A percentile compares a stretch with the other conserved stretches of the same genome.
Conservation (phyloP, 2,888 invertebrate species). For the Ichneumoninae sp. region DNA sequence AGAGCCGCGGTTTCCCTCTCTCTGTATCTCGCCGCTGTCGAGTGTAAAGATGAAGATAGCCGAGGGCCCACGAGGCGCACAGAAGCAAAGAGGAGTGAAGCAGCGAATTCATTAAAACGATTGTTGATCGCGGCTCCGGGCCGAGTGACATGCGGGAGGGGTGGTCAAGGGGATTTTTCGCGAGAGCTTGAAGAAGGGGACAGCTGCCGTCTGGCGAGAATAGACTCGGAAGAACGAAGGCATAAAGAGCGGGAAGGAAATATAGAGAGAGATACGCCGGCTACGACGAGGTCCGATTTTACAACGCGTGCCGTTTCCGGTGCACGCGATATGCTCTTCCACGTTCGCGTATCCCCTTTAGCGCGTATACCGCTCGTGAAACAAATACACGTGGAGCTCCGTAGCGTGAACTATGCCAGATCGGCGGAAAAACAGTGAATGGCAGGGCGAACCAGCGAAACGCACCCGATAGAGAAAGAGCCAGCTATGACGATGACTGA, state of each 20-base stretch:
- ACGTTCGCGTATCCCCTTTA: constrained; percentile 50
- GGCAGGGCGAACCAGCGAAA: constrained; percentile 30
- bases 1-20: constrained; percentile 32
- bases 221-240: constrained; percentile 47
- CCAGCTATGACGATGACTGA: not conserved
- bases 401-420: constrained; percentile 19
- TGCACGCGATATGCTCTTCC: constrained; percentile 75
- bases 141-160: constrained; percentile 75
- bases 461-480: not conserved
- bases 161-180: constrained; percentile 53
- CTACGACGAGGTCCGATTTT: constrained; percentile 70
- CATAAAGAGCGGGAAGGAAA: constrained; percentile 23
- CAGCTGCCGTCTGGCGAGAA: constrained; percentile 34
- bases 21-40: constrained; percentile 57
- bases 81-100: constrained; percentile 26
- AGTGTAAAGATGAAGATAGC: constrained; percentile 77
- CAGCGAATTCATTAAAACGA: constrained; percentile 77
- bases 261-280: constrained; percentile 46
- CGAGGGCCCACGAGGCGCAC: constrained; percentile 21
- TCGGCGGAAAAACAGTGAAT: constrained; percentile 27
- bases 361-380: constrained; percentile 45
- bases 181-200: constrained; percentile 32
- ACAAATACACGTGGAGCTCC: constrained; percentile 45
- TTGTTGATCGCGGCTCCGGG: constrained; percentile 77
- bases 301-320: constrained; percentile 82